Evolutionary conservation across 2,113 vertebrate species (phyloP).

Genomic region (Manacus vitellinus): DNA sequence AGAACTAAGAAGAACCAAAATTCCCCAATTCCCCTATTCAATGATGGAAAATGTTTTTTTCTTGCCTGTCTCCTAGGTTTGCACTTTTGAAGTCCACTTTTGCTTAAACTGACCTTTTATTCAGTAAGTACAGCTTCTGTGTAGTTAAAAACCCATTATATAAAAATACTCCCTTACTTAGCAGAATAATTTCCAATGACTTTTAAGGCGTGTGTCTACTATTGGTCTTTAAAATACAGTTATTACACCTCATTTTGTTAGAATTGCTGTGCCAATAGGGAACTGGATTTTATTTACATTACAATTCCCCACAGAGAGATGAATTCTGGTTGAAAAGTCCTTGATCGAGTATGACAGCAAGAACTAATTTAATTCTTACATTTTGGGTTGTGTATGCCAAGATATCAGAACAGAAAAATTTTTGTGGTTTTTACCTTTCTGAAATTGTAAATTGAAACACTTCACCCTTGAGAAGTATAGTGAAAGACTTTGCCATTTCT

Average conservation of each 20-base stretch:
- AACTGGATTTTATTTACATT: neutral
- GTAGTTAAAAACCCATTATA: neutral
- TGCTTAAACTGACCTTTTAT: neutral
- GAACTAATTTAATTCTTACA: neutral
- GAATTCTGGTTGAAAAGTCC: neutral
- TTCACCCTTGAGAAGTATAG: neutral
- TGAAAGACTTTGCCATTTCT: neutral
- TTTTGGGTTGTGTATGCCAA: neutral
- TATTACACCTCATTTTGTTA: neutral
- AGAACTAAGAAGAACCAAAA: neutral
- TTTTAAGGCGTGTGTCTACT: neutral
- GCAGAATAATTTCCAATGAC: neutral
- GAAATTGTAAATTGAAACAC: neutral
- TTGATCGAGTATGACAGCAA: neutral
- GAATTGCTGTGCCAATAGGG: neutral
- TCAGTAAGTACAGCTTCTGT: neutral
- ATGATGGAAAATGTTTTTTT: neutral
- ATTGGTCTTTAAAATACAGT: neutral
- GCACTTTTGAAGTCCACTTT: neutral
- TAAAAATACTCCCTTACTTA: neutral
- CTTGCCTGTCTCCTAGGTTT: neutral
- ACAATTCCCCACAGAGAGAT: neutral
- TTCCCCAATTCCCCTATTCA: neutral
- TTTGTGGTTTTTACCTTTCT: neutral
- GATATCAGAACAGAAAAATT: neutral